Evolutionary conservation across 2,797 vertebrate species (phyloP).

Genomic region (Oreochromis grahami): DNA sequence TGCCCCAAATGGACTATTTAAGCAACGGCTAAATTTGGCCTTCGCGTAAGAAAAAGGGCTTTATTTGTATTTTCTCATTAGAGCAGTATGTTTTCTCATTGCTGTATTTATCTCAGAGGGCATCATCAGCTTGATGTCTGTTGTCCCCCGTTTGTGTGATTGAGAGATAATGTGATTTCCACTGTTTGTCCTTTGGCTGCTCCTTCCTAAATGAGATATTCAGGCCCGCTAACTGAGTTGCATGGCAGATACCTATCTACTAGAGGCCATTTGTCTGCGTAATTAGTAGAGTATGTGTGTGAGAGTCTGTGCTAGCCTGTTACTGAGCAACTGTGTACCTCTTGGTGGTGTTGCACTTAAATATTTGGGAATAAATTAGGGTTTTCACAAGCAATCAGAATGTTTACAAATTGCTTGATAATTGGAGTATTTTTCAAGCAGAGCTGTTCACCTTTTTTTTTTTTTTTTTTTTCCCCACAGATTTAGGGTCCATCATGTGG

Average conservation of each 20-base stretch:
- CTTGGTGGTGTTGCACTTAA: not conserved
- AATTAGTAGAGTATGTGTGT: conserved; percentile 46
- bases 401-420: not conserved
- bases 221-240: conserved; percentile 54
- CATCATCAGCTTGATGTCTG: conserved; percentile 26
- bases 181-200: conserved; percentile 55
- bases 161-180: conserved; percentile 65
- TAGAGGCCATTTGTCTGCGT: conserved; percentile 52
- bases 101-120: conserved; percentile 35
- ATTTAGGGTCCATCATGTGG: conserved; percentile 14
- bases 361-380: not conserved
- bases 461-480: not conserved
- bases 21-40: conserved; percentile 1
- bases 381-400: not conserved
- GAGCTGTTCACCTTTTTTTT: not conserved
- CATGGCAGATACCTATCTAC: conserved; percentile 49
- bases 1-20: not conserved
- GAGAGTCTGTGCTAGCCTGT: not conserved
- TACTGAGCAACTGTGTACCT: not conserved
- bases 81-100: conserved; percentile 15
- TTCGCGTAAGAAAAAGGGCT: not conserved
- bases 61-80: conserved; percentile 31
- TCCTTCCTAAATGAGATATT: conserved; percentile 53
- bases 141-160: conserved; percentile 38
- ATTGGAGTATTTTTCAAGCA: not conserved